Evolutionary conservation across 2,797 vertebrate genomes (phyloP).

Genomic region (Petrocephalus sullivani): DNA sequence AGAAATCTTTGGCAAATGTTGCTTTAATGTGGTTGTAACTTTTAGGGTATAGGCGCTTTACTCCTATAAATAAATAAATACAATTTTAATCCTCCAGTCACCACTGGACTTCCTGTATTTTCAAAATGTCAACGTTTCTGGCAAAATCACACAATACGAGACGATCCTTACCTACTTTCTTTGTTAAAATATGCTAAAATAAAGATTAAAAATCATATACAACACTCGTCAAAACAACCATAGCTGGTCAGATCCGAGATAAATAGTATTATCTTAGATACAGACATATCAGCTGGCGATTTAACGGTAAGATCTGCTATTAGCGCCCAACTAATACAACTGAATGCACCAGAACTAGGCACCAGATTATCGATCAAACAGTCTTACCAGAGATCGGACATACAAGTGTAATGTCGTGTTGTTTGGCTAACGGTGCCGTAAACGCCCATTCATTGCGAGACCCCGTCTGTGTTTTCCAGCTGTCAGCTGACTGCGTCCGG

Average conservation of each 20-base stretch:
- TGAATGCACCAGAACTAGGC: background rate
- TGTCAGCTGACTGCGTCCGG: slow-evolving; percentile 11
- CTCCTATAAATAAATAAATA: background rate
- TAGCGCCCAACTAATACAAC: background rate
- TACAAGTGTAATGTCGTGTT: background rate
- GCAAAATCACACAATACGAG: background rate
- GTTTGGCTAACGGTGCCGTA: background rate
- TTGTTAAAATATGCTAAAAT: background rate
- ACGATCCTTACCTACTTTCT: background rate
- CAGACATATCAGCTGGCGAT: background rate
- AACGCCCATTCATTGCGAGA: background rate
- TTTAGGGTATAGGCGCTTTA: background rate
- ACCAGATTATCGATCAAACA: background rate
- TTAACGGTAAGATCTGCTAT: background rate
- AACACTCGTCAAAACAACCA: background rate
- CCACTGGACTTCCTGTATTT: background rate
- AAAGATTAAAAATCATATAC: background rate
- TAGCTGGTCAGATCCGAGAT: background rate
- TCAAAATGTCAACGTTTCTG: background rate
- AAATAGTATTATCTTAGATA: background rate
- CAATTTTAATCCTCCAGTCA: background rate
- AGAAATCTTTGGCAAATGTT: background rate
- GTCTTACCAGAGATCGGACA: slow-evolving; percentile 13
- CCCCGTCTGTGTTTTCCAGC: background rate
- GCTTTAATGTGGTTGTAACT: background rate